phyloP scores from a whole-genome alignment of 2,797 vertebrate species.

The Diglossa cyanea region DNA sequence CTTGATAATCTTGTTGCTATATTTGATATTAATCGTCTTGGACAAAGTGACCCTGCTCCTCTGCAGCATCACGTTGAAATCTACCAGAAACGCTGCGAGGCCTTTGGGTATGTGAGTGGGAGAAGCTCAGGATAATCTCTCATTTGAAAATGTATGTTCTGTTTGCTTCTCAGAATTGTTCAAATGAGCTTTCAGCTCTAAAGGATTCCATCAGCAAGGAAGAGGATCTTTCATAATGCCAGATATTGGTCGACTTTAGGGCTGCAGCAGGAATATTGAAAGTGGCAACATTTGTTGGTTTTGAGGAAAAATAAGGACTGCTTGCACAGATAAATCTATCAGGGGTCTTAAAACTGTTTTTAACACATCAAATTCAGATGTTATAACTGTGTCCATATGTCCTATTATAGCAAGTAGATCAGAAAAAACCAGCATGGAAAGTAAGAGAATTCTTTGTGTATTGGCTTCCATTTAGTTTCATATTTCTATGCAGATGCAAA shows the following conservation, averaged over 20 bases:
- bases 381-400: neutral
- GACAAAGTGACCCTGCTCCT: constrained; percentile 90
- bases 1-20: constrained; percentile 94
- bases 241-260: neutral
- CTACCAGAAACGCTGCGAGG: constrained; percentile 93
- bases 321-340: neutral
- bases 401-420: neutral
- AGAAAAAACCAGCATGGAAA: neutral
- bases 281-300: neutral
- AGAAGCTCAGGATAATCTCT: neutral
- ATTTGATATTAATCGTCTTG: constrained; percentile 93
- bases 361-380: neutral
- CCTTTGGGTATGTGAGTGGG: constrained; percentile 85
- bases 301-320: neutral
- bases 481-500: neutral
- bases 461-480: neutral
- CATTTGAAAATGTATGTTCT: neutral
- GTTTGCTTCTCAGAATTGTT: neutral
- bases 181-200: neutral
- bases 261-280: neutral
- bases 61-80: constrained; percentile 92
- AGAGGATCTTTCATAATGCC: neutral
- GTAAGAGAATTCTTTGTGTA: neutral
- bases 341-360: neutral
- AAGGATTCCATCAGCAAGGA: neutral